Evolutionary conservation across 1,140 invertebrate species (phyloP).

Genomic region (Himalopsyche phryganea): DNA sequence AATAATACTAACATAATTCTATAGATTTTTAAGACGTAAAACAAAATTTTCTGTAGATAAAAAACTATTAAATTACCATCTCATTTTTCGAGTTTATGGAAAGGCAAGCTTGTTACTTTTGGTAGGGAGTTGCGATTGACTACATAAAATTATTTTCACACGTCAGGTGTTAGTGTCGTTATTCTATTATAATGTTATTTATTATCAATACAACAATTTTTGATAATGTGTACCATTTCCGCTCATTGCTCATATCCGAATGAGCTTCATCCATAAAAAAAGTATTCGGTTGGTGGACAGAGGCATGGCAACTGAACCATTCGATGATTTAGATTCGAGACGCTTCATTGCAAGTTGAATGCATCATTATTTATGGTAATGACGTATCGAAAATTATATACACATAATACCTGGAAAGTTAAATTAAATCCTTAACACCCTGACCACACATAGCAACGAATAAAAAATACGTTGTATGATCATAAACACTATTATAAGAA

Average conservation of each 20-base stretch:
- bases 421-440: background rate
- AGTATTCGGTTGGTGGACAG: background rate
- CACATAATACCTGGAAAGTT: background rate
- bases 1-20: too few species aligned
- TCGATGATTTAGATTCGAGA: constrained; percentile 6
- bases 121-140: too few species aligned
- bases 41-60: too few species aligned
- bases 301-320: constrained; percentile 5
- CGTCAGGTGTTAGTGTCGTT: too few species aligned
- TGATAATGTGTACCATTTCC: background rate
- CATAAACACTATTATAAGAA: too few species aligned
- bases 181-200: background rate
- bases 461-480: too few species aligned
- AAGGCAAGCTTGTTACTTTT: too few species aligned
- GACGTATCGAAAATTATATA: background rate
- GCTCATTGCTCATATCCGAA: background rate
- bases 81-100: too few species aligned
- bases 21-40: too few species aligned
- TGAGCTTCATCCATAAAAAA: background rate
- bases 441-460: too few species aligned
- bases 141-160: background rate
- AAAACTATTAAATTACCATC: too few species aligned
- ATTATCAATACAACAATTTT: background rate
- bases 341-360: constrained; percentile 1
- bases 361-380: background rate